Base-by-base conservation (phyloP, 2,888 invertebrate genomes). In the Agrochola litura region DNA sequence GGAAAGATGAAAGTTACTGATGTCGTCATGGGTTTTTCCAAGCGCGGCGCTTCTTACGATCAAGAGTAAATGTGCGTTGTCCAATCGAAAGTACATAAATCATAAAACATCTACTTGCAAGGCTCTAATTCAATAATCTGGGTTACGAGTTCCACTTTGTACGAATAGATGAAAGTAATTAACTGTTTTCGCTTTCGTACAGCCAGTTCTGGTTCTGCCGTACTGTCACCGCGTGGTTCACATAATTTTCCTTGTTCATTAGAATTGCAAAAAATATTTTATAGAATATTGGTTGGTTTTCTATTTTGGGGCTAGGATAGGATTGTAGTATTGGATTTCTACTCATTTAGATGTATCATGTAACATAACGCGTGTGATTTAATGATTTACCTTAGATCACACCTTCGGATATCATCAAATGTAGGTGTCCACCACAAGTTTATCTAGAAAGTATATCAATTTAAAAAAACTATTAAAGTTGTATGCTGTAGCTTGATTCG, bases 111-210 rank as follows among this genome's bases (percentile, higher is more conserved):
- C 67, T 82, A 79, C 76, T 77, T 78, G 73, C 37, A 73, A 83
- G 82, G 85, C 73, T 84, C 86, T 88, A 82, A 85, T 87, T 91
- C 89, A 85, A 85, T 91, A 90, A 88, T 91, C 90, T 92, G 82
- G 91, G 92, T 89, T 90, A 90, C 81, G 86, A 89, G 90, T 86
- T 89, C 91, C 89, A 92, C 90, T 91, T 91, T 88, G 89, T 86
- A 85, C 88, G 91, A 89, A 90, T 89, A 92, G 91, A 94, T 93
- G 95, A 95, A 94, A 95, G 95, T 93, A 94, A 95, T 95, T 94
- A 94, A 92, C 89, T 88, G 91, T 92, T 94, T 94, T 94, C 94
- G 93, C 93, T 95, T 94, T 95, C 94, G 90, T 92, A 90, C 85
- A 90, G 93, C 94, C 92, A 90, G 94, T 94, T 93, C 88, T 89